Base-by-base conservation (phyloP, 1,140 invertebrate genomes). In the Drosophila ficusphila region DNA sequence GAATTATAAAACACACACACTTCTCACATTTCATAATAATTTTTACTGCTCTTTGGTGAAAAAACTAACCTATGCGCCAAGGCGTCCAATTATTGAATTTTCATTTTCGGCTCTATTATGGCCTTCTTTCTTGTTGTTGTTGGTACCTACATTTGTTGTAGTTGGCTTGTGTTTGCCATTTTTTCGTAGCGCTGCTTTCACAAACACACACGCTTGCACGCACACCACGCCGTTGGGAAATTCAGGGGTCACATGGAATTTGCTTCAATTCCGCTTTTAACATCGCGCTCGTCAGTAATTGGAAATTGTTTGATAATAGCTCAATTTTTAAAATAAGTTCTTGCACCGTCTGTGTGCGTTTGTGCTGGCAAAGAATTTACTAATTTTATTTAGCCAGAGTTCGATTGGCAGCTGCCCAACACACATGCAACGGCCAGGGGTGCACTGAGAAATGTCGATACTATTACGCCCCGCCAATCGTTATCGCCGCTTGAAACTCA, bases 151-250 rank as follows among this genome's bases (percentile, higher is more conserved):
- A 77, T 81, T 86, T 86, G 62, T 78, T 83, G 74, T 78, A 74
- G 52, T 74, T 83, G 78, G 82, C 36, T 67, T 81, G 79, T 82
- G 74, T 81, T 86, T 86, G 82, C 82, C 81, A 86, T 85, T 81
- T 86, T 61, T 79, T 46, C 58, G 33, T 58, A 51, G 70, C 68
- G 60, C 68, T 82, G 78, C 49, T 81, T 82, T 82, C 78, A 73
- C 74, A 74, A 70, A 74, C 68, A 73, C 65, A 65, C 61, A 54
- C 6, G 34, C n/a, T n/a, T n/a, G 36, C 51, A 36, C 44, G 34
- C 44, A 51, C 60, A 62, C 46, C 39, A 42, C 21, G 52, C 44
- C 31, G 14, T 34, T 42, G 29, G 16, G 39, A 49, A 57, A 60
- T 48, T 52, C 34, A 64, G 47, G 44, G 42, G 57, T 77, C 79